These are phyloP conservation scores for Cariama cristata DNA, from an alignment of 2,113 vertebrate species.

Conservation along the genomic window DNA sequence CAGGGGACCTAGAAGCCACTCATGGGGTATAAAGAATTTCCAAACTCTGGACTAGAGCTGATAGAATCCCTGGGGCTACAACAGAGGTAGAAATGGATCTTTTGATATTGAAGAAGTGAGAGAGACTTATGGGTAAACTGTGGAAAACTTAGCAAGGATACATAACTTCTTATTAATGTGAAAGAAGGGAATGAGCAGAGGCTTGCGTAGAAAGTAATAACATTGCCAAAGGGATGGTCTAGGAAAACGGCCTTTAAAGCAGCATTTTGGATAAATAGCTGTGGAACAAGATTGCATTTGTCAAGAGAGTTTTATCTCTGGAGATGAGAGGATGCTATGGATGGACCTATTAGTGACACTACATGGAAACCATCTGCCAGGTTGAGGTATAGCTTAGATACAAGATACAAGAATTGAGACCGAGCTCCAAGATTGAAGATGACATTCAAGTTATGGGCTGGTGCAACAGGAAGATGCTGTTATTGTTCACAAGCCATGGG, in stretches of 20 bases:
- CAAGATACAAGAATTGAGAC: background rate
- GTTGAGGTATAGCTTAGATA: background rate
- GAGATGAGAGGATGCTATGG: background rate
- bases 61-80: background rate
- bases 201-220: background rate
- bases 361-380: background rate
- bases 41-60: background rate
- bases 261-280: background rate
- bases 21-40: background rate
- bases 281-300: conserved; percentile 20
- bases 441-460: background rate
- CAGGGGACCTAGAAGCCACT: background rate
- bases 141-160: background rate
- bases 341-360: background rate
- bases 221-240: background rate
- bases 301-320: conserved; percentile 44
- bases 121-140: background rate
- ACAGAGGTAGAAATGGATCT: background rate
- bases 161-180: background rate
- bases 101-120: conserved; percentile 22
- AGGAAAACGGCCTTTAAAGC: background rate
- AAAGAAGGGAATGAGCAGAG: background rate
- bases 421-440: background rate
- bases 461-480: background rate
- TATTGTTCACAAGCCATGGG: background rate